Evolutionary conservation across 2,888 invertebrate genomes (phyloP), one percentile per base, ranked within the genome.

Genomic region (Orthosia gracilis): DNA sequence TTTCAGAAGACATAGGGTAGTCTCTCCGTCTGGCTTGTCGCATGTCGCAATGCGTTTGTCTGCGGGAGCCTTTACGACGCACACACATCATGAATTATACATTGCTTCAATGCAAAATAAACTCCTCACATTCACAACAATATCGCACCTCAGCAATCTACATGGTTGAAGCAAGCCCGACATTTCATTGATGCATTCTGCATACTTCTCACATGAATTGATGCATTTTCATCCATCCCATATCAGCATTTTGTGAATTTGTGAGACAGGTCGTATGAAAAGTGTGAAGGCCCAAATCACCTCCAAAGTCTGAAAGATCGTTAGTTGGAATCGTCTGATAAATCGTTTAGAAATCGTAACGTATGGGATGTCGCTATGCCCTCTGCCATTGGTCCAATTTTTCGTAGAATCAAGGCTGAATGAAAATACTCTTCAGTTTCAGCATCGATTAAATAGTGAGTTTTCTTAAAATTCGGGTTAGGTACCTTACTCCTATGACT

Each of bases 221-320:
- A 58, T 58, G 47, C 23, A 73, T 55, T 73, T 73, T 49, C 12
- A 61, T 54, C 18, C 4, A 5, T 21, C 18, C 26, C 13, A 49
- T 54, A 64, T 13, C n/a, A 40, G 31, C 18, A 70, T 76, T 76
- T 77, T 63, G 15, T 61, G 49, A 67, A 57, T 67, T 52, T 47
- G 26, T 61, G 49, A 57, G 52, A 2, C 47, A 47, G 31, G 4
- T 59, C 40, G 31, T 61, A 69, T 69, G 69, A 76, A 76, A 76
- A 54, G 64, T 76, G 45, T 59, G 21, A 18, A 26, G 21, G 12
- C n/a, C 15, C 21, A 66, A 78, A 78, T 77, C 50, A 57, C 66
- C 55, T 66, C 45, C 72, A 63, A 54, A 67, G 49, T 66, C 66
- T 57, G 61, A 78, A 78, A 63, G 50, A 73, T 78, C 78, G 62